These are phyloP conservation scores for Homarus gammarus DNA, from an alignment of 2,888 invertebrate species.

Conservation along the genomic window DNA sequence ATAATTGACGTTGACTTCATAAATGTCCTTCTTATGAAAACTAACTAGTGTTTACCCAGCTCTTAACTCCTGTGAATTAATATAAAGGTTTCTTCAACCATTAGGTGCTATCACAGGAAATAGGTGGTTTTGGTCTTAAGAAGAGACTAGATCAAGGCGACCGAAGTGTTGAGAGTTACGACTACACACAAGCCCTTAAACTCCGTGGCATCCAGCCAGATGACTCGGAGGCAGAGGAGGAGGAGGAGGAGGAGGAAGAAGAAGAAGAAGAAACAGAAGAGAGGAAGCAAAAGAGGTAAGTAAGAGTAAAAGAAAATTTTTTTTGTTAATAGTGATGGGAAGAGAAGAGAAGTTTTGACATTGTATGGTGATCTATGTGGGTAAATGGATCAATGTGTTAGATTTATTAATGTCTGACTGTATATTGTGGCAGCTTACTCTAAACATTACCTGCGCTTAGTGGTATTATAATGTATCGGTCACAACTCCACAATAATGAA, in stretches of 20 bases:
- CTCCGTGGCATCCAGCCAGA: background rate
- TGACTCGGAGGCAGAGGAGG: constrained; percentile 4
- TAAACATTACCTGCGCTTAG: too few species aligned
- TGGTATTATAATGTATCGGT: too few species aligned
- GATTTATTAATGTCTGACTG: too few species aligned
- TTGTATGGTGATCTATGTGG: too few species aligned
- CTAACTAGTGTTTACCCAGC: too few species aligned
- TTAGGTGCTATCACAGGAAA: constrained; percentile 70
- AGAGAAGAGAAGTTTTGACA: background rate
- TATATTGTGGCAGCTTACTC: too few species aligned
- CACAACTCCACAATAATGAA: too few species aligned
- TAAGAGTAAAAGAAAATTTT: background rate
- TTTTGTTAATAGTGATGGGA: background rate
- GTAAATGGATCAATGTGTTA: too few species aligned
- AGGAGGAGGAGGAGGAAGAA: constrained; percentile 44
- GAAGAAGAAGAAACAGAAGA: constrained; percentile 58
- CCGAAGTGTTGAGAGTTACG: constrained; percentile 71
- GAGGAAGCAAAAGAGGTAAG: constrained; percentile 21
- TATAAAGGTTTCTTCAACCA: background rate
- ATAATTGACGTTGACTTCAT: background rate
- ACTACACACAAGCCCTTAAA: constrained; percentile 63
- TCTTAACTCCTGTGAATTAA: too few species aligned
- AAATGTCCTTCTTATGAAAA: background rate
- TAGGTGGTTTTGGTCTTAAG: constrained; percentile 74
- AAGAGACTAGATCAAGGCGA: constrained; percentile 51